Base-by-base conservation (phyloP, 2,797 vertebrate genomes). In the Amphiprion clarkii region DNA sequence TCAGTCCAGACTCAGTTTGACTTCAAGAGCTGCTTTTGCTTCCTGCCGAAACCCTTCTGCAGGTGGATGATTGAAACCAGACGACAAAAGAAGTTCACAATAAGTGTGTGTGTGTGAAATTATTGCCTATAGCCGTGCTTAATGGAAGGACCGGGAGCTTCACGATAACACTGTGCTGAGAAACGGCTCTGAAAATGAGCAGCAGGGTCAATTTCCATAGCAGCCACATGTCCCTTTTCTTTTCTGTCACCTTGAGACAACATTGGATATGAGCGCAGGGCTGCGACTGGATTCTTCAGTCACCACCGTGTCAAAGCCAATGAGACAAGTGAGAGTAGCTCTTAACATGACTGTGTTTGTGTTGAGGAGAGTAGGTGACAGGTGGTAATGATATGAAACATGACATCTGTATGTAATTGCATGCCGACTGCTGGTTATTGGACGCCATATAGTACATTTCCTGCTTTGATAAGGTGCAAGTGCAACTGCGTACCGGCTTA, bases 21-120 rank as follows among this genome's bases (percentile, higher is more conserved):
- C 57, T 39, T 74, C 48, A 53, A 36, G 10, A 21, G 39, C 48
- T 55, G 36, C 11, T 49, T 44, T 39, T 25, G 8, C 19, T 52
- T 65, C 61, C 71, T 64, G 71, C 57, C 40, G 33, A 64, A 78
- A 70, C 53, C 16, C 44, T 74, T 56, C 55, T 60, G 54, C 40
- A 70, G 59, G 44, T 52, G 49, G 42, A 51, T 72, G 36, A 40
- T 49, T 60, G 65, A 76, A 82, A 70, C 65, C 67, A 1, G 33
- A 16, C 7, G 74, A 69, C 66, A 74, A 59, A 63, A 78, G 48
- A 48, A 44, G 36, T 63, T 73, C 42, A 27, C 61, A 56, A 49
- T 76, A 74, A 59, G 33, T 19, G 13, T 4, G 19, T 4, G 19
- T 49, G 40, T 42, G 25, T 65, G 25, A 52, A 73, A 48, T 77